Conservation (phyloP, 37 sponge, comb jelly and placozoan genomes). For the Cliona cf. orientalis region DNA sequence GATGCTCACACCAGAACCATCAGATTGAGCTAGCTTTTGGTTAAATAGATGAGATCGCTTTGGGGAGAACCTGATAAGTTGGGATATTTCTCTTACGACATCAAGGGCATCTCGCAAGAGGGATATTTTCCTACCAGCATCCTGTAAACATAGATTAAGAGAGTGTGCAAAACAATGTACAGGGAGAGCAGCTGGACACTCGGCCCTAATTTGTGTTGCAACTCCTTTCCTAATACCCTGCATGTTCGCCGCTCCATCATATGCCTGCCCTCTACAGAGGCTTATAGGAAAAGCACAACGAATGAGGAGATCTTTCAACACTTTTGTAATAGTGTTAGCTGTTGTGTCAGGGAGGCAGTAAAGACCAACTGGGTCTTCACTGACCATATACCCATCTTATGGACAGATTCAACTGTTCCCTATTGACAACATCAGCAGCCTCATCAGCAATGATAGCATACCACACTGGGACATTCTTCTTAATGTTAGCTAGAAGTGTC, state of each 20-base stretch:
- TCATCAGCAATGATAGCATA: slow-evolving; percentile 67
- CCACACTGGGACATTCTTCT: slow-evolving; percentile 13
- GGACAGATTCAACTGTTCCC: slow-evolving; percentile 58
- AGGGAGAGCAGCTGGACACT: slow-evolving; percentile 59
- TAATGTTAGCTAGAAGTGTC: slow-evolving; percentile 2
- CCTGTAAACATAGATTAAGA: slow-evolving; percentile 71
- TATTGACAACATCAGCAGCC: slow-evolving; percentile 50
- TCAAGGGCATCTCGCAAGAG: slow-evolving; percentile 58
- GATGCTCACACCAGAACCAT: slow-evolving; percentile 7
- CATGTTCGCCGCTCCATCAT: slow-evolving; percentile 15
- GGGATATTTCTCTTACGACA: slow-evolving; percentile 43
- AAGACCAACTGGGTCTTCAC: slow-evolving; percentile 14
- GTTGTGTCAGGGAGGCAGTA: slow-evolving; percentile 10
- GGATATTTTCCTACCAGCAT: slow-evolving; percentile 37
- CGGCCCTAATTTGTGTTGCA: slow-evolving; percentile 53
- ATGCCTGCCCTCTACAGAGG: slow-evolving; percentile 19
- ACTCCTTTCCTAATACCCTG: slow-evolving; percentile 51
- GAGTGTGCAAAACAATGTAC: slow-evolving; percentile 77
- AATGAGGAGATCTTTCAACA: slow-evolving; percentile 14
- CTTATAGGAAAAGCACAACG: slow-evolving; percentile 7
- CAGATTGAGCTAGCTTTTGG: slow-evolving; percentile 20
- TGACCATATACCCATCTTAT: slow-evolving; percentile 21
- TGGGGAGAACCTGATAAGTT: slow-evolving; percentile 57
- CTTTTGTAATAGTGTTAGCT: background rate
- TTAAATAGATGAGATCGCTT: slow-evolving; percentile 49